Conservation (phyloP, 2,797 vertebrate species). For the Sphenopsis melanotis region DNA sequence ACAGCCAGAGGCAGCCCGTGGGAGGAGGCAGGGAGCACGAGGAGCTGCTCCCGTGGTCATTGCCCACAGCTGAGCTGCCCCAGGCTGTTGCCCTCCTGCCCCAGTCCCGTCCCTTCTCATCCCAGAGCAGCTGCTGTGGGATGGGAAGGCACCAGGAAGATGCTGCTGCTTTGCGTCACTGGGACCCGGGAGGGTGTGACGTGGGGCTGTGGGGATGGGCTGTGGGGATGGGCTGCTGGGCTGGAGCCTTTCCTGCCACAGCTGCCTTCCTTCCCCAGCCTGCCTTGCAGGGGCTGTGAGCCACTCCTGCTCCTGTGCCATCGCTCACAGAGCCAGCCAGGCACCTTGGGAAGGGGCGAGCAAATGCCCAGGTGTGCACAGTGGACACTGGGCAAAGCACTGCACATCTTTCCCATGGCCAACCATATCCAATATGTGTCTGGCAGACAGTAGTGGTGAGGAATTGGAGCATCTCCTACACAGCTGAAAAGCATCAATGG, state of each 20-base stretch:
- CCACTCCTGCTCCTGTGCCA: neutral
- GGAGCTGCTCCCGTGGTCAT: neutral
- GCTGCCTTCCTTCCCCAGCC: neutral
- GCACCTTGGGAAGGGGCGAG: neutral
- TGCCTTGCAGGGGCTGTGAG: neutral
- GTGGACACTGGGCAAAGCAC: neutral
- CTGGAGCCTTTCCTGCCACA: neutral
- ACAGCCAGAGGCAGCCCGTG: neutral
- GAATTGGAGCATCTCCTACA: neutral
- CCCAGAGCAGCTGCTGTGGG: neutral
- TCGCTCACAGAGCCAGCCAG: neutral
- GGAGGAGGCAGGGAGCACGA: neutral
- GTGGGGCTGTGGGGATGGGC: neutral
- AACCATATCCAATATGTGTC: accelerated
- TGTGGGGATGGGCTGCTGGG: neutral
- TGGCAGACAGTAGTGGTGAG: neutral
- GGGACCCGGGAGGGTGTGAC: accelerated
- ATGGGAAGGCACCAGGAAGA: accelerated
- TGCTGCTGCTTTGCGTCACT: neutral
- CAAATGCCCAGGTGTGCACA: neutral
- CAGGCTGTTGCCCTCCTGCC: neutral
- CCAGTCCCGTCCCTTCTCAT: neutral
- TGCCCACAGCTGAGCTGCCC: neutral
- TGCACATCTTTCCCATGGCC: neutral
- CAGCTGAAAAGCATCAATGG: neutral